phyloP scores from a whole-genome alignment of 1,140 invertebrate species.

The Camponotus pennsylvanicus region DNA sequence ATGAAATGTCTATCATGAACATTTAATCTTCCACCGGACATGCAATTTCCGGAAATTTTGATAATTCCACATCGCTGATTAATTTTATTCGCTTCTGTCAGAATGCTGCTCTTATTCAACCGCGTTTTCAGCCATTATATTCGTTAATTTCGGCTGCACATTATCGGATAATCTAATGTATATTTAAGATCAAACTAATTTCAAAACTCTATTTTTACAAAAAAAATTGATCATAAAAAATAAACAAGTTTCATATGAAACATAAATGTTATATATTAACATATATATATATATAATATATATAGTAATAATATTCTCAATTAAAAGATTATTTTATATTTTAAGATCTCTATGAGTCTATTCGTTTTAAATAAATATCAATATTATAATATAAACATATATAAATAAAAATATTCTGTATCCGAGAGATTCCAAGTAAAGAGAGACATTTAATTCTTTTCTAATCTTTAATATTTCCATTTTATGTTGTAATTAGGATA shows the following conservation, averaged over 20 bases:
- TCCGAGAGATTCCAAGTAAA: neutral
- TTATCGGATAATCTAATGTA: neutral
- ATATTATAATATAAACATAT: too few relatives aligned
- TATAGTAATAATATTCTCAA: too few relatives aligned
- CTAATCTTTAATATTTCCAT: too few relatives aligned
- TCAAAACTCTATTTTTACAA: too few relatives aligned
- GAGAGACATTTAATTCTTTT: neutral
- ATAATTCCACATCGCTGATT: slow-evolving; percentile 61
- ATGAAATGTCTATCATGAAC: neutral
- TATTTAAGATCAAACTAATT: neutral
- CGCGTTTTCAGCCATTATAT: neutral
- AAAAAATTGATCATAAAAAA: too few relatives aligned
- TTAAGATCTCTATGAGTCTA: too few relatives aligned
- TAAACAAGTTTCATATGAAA: too few relatives aligned
- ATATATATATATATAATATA: too few relatives aligned
- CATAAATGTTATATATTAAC: too few relatives aligned
- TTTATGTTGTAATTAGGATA: neutral
- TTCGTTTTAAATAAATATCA: too few relatives aligned
- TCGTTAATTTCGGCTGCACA: neutral
- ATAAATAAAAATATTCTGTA: neutral
- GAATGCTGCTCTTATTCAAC: neutral
- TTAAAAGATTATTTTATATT: too few relatives aligned
- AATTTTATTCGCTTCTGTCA: slow-evolving; percentile 13
- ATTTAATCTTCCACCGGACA: slow-evolving; percentile 60
- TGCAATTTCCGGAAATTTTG: slow-evolving; percentile 66